Percentiles rank a stretch among this genome's conserved stretches.
These are phyloP conservation scores for Chrysomallon squamiferum DNA, from an alignment of 1,140 invertebrate species.

Conservation along the genomic window DNA sequence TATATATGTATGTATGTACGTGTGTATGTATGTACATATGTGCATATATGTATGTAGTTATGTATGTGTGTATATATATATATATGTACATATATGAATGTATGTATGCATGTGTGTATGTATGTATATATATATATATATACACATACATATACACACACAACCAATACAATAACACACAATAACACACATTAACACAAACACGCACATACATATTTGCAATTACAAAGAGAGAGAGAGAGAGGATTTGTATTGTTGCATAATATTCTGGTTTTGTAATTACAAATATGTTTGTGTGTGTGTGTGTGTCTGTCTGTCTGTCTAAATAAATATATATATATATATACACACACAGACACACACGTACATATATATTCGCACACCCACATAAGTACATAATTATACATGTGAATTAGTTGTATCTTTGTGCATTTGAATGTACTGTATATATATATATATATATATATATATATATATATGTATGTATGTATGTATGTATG, in stretches of 20 bases:
- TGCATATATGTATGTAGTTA: neutral
- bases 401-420: too few relatives aligned
- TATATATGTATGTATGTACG: conserved; percentile 6
- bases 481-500: too few relatives aligned
- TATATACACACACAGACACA: neutral
- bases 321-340: too few relatives aligned
- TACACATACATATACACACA: conserved; percentile 12
- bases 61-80: conserved; percentile 8
- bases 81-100: conserved; percentile 6
- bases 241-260: too few relatives aligned
- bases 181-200: neutral
- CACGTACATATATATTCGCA: neutral
- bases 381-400: neutral
- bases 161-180: neutral
- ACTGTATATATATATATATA: too few relatives aligned
- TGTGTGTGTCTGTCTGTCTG: too few relatives aligned
- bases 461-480: too few relatives aligned
- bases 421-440: too few relatives aligned
- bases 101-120: conserved; percentile 3
- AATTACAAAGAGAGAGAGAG: too few relatives aligned
- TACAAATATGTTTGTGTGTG: too few relatives aligned
- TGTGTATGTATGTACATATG: conserved; percentile 4
- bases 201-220: conserved; percentile 1
- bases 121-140: conserved; percentile 10
- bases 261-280: too few relatives aligned